phyloP scores from a whole-genome alignment of 23 tunicate genomes.

The Pegea sp. region DNA sequence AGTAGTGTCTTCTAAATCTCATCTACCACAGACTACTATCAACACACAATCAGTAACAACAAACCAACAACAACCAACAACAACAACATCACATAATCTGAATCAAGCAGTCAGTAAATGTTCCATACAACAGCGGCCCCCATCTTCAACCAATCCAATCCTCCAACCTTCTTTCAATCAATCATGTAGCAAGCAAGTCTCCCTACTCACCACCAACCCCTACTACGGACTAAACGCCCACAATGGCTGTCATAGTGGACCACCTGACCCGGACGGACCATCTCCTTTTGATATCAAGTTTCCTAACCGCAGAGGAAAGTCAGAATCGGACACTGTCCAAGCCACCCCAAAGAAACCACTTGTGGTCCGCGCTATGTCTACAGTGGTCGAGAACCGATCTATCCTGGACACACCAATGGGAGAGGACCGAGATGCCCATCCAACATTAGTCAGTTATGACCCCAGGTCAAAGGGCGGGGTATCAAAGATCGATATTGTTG shows the following conservation, averaged over 20 bases:
- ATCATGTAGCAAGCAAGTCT: neutral
- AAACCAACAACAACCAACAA: slow-evolving; percentile 9
- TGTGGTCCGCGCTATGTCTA: slow-evolving; percentile 3
- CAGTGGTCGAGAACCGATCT: slow-evolving; percentile 14
- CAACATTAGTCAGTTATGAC: slow-evolving; percentile 40
- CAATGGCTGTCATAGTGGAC: no score
- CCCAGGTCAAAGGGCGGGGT: slow-evolving; percentile 15
- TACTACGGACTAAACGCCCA: no score
- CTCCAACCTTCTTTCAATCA: no score
- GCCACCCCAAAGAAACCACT: slow-evolving; percentile 14
- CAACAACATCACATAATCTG: neutral
- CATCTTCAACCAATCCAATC: neutral
- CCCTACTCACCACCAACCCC: neutral
- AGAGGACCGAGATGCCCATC: slow-evolving; percentile 64
- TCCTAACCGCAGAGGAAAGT: slow-evolving; percentile 4
- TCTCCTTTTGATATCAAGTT: slow-evolving; percentile 2
- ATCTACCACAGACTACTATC: slow-evolving; percentile 3
- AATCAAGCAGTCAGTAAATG: neutral
- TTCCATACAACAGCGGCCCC: neutral
- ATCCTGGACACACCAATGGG: slow-evolving; percentile 74
- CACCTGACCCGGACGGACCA: neutral
- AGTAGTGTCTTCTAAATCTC: slow-evolving; percentile 1
- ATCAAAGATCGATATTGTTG: no score
- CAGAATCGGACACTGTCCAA: slow-evolving; percentile 6
- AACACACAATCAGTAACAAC: neutral